Percentiles rank a stretch among this genome's conserved stretches.
phyloP scores from a whole-genome alignment of 1,140 invertebrate genomes.

The Drosophila ironensis region DNA sequence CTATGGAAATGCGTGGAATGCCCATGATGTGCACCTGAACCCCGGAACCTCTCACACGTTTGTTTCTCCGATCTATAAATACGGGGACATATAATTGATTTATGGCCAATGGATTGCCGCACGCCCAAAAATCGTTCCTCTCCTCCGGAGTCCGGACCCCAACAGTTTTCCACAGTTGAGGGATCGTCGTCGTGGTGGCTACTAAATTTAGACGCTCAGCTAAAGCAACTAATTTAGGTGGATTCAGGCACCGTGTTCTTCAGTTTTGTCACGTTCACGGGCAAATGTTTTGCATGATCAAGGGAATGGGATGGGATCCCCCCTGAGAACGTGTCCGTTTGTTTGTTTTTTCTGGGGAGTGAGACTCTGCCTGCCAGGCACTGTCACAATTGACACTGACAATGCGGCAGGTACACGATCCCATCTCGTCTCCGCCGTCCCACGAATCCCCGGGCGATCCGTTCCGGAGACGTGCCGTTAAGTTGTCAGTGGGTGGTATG shows the following conservation, averaged over 20 bases:
- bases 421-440: slow-evolving; percentile 45
- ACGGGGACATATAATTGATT: slow-evolving; percentile 68
- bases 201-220: slow-evolving; percentile 72
- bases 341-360: slow-evolving; percentile 57
- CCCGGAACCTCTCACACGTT: slow-evolving; percentile 8
- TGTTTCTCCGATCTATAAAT: slow-evolving; percentile 35
- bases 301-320: not conserved
- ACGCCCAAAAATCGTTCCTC: slow-evolving; percentile 15
- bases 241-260: slow-evolving; percentile 60
- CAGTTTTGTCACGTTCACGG: slow-evolving; percentile 75
- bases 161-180: slow-evolving; percentile 12
- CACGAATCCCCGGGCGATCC: slow-evolving; percentile 16
- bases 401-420: slow-evolving; percentile 73
- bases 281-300: slow-evolving; percentile 56
- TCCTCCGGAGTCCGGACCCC: too few relatives aligned
- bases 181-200: slow-evolving; percentile 14
- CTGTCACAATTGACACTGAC: slow-evolving; percentile 80
- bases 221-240: slow-evolving; percentile 78
- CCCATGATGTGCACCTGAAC: slow-evolving; percentile 64
- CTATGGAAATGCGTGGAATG: slow-evolving; percentile 62
- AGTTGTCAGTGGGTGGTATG: slow-evolving; percentile 58
- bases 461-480: slow-evolving; percentile 64
- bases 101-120: slow-evolving; percentile 75
- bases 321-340: slow-evolving; percentile 56
- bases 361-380: slow-evolving; percentile 41